A percentile compares a stretch with the other conserved stretches of the same genome.
Evolutionary conservation across 2,888 invertebrate species (phyloP).

Genomic region (Dynastes hyllus): DNA sequence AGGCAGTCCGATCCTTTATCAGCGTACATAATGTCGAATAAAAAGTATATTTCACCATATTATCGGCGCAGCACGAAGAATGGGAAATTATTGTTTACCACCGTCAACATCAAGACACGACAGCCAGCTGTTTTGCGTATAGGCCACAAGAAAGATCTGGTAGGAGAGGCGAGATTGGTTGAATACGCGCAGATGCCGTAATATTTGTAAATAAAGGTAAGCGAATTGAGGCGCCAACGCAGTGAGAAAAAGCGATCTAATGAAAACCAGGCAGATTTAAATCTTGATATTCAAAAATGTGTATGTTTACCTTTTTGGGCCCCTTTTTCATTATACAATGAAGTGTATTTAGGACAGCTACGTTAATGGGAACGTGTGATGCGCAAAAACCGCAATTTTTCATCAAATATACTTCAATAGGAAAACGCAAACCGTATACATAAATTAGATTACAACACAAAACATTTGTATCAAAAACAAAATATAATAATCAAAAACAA

Average conservation of each 20-base stretch:
- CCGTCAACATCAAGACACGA: neutral
- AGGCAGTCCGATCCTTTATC: neutral
- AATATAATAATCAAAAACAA: too few species aligned
- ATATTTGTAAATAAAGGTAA: conserved; percentile 13
- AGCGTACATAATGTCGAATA: neutral
- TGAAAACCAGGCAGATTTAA: neutral
- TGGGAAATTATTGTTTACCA: neutral
- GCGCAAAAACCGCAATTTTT: too few species aligned
- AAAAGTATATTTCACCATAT: conserved; percentile 1
- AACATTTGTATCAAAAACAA: too few species aligned
- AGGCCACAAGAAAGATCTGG: neutral
- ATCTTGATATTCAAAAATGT: conserved; percentile 16
- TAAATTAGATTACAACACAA: too few species aligned
- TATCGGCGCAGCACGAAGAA: neutral
- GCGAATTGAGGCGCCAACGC: conserved; percentile 3
- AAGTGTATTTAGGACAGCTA: neutral
- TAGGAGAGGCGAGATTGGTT: neutral
- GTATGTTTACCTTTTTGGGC: neutral
- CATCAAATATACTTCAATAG: too few species aligned
- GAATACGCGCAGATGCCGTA: neutral
- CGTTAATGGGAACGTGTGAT: neutral
- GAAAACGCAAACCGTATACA: too few species aligned
- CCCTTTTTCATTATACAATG: conserved; percentile 9
- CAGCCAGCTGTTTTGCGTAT: neutral
- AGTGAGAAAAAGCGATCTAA: neutral